Base-by-base conservation (phyloP, 2,113 vertebrate species). In the Calypte anna region DNA sequence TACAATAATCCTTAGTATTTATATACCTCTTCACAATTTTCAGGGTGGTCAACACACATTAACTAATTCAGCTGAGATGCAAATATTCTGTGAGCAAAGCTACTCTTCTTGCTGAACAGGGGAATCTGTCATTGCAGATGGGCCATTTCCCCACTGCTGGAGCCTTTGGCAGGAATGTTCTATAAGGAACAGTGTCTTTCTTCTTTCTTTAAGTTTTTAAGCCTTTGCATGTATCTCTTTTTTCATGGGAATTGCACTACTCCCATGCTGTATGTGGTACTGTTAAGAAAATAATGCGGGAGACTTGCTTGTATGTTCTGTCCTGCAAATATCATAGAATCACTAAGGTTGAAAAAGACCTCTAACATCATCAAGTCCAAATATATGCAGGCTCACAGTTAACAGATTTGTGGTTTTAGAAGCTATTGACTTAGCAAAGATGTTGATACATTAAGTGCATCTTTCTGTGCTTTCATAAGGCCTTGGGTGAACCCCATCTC, bases 61-160 rank as follows among this genome's bases (percentile, higher is more conserved):
- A 78, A 83, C 82, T 88, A 88, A 90, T 91, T 93, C 86, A 96
- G 69, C 61, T 78, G 64, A 93, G 82, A 86, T 88, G 73, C 79
- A 93, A 70, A 81, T 90, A 67, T 19, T 83, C 88, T 88, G 51
- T 91, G 82, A 90, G 91, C 21, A 79, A 79, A 82, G 31, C 59
- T 82, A 68, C 79, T 94, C 57, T 77, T 82, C 72, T 93, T 94
- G 85, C 79, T 81, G 73, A 64, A 64, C 80, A 82, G 58, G 58
- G 82, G 82, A 90, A 33, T 44, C 61, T 86, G 90, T 86, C 30
- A 28, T 90, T 86, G 43, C 72, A 86, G 61, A 40, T 88, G 68
- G 87, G 82, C 63, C 90, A 82, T 82, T 86, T 80, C 31, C 28
- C 12, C 31, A 61, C 75, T 78, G 81, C 44, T 28, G 72, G 68